Evolutionary conservation across 2,113 vertebrate genomes (phyloP), one percentile per base, ranked within the genome.

Genomic region (Percina caprodes): DNA sequence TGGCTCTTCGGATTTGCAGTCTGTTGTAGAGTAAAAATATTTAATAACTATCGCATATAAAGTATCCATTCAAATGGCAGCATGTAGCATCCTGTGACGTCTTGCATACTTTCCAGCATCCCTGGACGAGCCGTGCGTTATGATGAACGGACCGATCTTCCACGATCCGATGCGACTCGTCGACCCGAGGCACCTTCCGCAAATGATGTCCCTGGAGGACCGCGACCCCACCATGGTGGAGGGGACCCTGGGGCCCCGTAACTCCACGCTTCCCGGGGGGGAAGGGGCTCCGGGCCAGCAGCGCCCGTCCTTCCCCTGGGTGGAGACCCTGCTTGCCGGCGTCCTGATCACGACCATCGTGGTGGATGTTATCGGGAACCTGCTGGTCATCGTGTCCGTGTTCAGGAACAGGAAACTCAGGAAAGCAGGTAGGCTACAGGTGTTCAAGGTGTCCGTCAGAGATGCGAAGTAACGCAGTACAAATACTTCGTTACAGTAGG

Each of bases 401-500:
- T 95, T 95, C 93, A 94, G 94, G 86, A 97, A 96, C 94, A 93
- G 91, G 88, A 96, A 96, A 87, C 95, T 97, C 86, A 93, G 96
- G 85, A 96, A 96, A 94, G 94, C 95, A 95, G 96, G 95, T 42
- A 42, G 39, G 39, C 39, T 95, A 84, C 8, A 39, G 6, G 39
- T 63, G 59, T 54, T 26, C 4, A 30, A 30, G 30, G 60, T 18
- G 5, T 19, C 0, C 8, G 8, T 30, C 30, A 30, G 30, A 30
- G 30, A 30, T 30, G 4, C 0, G 4, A 30, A 30, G 30, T 30
- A 30, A 30, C 30, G 30, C 3, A 30, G 30, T 30, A 30, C 26
- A 30, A 30, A 30, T 30, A 30, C 26, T 30, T 30, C 26, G 26
- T 2, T 30, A 30, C 30, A 4, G 30, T 30, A 30, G 26, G 26